Base-by-base conservation (phyloP, 1,140 invertebrate species). In the Pseudomyrmex flavicornis region DNA sequence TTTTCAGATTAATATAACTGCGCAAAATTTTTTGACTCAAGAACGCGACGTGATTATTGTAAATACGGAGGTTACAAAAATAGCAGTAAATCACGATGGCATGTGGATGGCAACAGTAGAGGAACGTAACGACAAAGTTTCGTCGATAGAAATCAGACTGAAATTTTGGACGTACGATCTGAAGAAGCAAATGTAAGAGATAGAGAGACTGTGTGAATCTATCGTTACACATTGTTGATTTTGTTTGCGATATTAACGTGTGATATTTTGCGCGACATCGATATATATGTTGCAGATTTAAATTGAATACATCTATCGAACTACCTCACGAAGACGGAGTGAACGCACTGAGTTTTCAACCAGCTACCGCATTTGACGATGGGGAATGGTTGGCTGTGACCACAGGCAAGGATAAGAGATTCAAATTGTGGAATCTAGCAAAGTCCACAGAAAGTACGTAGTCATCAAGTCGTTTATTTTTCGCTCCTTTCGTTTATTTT, bases 31-130 rank as follows among this genome's bases (percentile, higher is more conserved):
- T 79, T 91, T 97, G 9, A 96, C 96, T 1, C 95, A 95, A 92
- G 96, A 97, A 90, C 90, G 95, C 84, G 91, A 94, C 72, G 90
- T 93, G 62, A 90, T 94, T 44, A 95, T 97, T 85, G 94, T 95
- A 79, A 97, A 97, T 91, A 96, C 96, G 2, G 95, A 97, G 89
- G 96, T 98, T 0, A 96, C 95, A 0, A 95, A 95, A 86, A 95
- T 96, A 52, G 96, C 96, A 0, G 95, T 98, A 68, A 96, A 95
- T 91, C 93, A 95, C 59, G 93, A 95, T 92, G 96, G 97, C 0
- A 89, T 93, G n/a, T 98, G 97, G 97, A 94, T 98, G 94, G 97
- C 96, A 20, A 98, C 97, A 1, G 95, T 96, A 7, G 97, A 98
- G 93, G 94, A 95, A 63, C 95, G 96, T 86, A 93, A 95, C 84